Conservation (phyloP, 2,113 vertebrate species). For the Xenus cinereus region DNA sequence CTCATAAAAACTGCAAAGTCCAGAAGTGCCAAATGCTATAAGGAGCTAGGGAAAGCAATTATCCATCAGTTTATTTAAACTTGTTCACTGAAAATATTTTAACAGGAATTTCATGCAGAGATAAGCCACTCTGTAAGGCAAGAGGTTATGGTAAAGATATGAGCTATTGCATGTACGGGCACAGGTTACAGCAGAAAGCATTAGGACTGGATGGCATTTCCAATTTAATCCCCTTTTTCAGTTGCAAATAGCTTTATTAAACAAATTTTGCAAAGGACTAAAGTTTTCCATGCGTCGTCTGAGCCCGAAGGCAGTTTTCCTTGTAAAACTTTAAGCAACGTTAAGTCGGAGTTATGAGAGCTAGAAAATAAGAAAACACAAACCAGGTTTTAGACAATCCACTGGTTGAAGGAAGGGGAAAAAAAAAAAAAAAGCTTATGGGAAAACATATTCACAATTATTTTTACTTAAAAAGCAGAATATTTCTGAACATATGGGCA, state of each 20-base stretch:
- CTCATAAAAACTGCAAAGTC: background rate
- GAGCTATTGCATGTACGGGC: background rate
- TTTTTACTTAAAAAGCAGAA: background rate
- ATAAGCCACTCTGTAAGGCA: conserved; percentile 11
- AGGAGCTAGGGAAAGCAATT: background rate
- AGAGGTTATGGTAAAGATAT: background rate
- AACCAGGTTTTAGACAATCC: background rate
- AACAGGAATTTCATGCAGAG: conserved; percentile 36
- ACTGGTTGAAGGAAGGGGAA: background rate
- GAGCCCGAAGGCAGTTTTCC: conserved; percentile 18
- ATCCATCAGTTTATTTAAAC: conserved; percentile 61
- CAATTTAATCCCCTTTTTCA: background rate
- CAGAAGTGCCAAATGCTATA: background rate
- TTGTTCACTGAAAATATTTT: conserved; percentile 51
- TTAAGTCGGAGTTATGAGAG: background rate
- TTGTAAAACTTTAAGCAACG: background rate
- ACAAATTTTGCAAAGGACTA: background rate
- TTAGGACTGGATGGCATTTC: background rate
- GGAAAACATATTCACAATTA: background rate
- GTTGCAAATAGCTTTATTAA: conserved; percentile 17
- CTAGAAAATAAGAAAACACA: conserved; percentile 11
- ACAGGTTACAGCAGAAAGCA: background rate
- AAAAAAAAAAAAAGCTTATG: background rate
- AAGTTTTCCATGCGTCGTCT: background rate
- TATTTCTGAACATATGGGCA: conserved; percentile 5